Percentiles rank a stretch among this genome's conserved stretches.
Evolutionary conservation across 2,797 vertebrate genomes (phyloP).

Genomic region (Microctenopoma stevenorrisi): DNA sequence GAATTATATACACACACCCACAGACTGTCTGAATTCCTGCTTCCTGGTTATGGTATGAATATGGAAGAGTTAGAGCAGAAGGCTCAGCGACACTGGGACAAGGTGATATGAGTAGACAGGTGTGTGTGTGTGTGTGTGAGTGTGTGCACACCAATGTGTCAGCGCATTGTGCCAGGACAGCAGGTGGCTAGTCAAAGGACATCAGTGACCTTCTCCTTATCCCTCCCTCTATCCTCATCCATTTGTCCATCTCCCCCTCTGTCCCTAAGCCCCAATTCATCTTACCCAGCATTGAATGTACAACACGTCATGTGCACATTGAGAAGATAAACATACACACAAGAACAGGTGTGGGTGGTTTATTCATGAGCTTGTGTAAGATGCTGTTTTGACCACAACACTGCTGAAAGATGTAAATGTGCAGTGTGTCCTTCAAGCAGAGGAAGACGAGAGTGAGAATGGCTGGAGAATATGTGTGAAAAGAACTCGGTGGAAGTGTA

Average conservation of each 20-base stretch:
- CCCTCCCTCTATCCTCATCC: slow-evolving; percentile 49
- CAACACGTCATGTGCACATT: slow-evolving; percentile 46
- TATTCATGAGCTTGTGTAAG: slow-evolving; percentile 64
- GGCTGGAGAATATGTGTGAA: slow-evolving; percentile 29
- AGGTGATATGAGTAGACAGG: slow-evolving; percentile 80
- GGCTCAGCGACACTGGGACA: slow-evolving; percentile 79
- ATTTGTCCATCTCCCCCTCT: slow-evolving; percentile 56
- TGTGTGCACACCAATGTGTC: slow-evolving; percentile 56
- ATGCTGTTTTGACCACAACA: slow-evolving; percentile 62
- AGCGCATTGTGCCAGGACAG: slow-evolving; percentile 77
- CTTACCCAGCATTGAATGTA: slow-evolving; percentile 41
- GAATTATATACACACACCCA: slow-evolving; percentile 53
- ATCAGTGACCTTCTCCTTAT: slow-evolving; percentile 78
- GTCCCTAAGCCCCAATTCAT: slow-evolving; percentile 51
- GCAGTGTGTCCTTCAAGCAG: slow-evolving; percentile 45
- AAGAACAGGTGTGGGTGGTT: slow-evolving; percentile 64
- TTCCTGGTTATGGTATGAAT: slow-evolving; percentile 80
- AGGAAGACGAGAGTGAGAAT: slow-evolving; percentile 35
- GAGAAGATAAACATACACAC: slow-evolving; percentile 47
- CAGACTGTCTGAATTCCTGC: slow-evolving; percentile 60
- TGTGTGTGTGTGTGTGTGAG: slow-evolving; percentile 41
- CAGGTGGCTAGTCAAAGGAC: slow-evolving; percentile 79
- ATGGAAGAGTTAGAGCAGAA: slow-evolving; percentile 82
- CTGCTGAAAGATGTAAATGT: slow-evolving; percentile 73
- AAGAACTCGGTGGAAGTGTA: slow-evolving; percentile 42